These are phyloP conservation scores for Lamellibrachia columna DNA, from an alignment of 2,888 invertebrate genomes.

Conservation along the genomic window DNA sequence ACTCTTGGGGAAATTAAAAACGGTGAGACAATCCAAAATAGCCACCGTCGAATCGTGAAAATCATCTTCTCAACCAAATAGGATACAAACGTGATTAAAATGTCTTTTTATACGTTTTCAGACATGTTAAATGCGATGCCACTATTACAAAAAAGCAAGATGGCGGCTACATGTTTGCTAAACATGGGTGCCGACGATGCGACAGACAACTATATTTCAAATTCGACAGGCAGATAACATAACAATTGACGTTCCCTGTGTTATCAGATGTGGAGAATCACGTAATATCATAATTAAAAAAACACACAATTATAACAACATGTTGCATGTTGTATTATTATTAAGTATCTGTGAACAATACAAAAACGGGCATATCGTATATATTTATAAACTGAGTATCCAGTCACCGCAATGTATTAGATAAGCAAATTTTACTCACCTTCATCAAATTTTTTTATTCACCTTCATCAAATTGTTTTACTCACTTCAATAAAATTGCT, in stretches of 20 bases:
- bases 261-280: neutral
- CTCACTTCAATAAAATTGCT: too few relatives aligned
- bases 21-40: neutral
- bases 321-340: too few relatives aligned
- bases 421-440: too few relatives aligned
- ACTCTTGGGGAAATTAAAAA: neutral
- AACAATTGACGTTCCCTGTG: neutral
- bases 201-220: neutral
- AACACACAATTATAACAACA: too few relatives aligned
- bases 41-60: neutral
- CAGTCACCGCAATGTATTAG: too few relatives aligned
- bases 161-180: neutral
- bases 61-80: neutral
- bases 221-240: neutral
- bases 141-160: neutral
- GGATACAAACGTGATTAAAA: neutral
- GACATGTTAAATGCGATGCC: neutral
- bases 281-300: too few relatives aligned
- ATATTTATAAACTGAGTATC: too few relatives aligned
- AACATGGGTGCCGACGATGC: neutral
- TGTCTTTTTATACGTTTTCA: neutral
- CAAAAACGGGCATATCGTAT: too few relatives aligned
- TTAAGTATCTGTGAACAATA: too few relatives aligned
- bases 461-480: too few relatives aligned
- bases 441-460: too few relatives aligned